Evolutionary conservation across 2,797 vertebrate species (phyloP).

Genomic region (Odontamblyopus rebecca): DNA sequence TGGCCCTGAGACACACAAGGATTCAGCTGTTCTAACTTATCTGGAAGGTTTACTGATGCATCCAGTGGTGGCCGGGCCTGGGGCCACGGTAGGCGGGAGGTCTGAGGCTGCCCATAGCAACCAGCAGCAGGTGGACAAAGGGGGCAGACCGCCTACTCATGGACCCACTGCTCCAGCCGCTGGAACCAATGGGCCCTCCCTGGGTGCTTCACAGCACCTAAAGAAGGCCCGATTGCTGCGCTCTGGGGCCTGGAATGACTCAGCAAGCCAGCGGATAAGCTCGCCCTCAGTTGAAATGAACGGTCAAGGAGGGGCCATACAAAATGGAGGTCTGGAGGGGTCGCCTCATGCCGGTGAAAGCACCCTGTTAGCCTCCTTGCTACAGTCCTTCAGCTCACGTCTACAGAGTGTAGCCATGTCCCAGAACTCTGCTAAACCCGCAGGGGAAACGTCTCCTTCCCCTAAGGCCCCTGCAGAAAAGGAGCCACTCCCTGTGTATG

Average conservation of each 20-base stretch:
- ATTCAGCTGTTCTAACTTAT: conserved; percentile 99
- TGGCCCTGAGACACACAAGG: conserved; percentile 99
- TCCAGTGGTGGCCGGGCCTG: conserved; percentile 94
- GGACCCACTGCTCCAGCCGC: conserved; percentile 78
- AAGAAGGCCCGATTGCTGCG: conserved; percentile 95
- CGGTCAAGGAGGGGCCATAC: conserved; percentile 86
- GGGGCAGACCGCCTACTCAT: conserved; percentile 85
- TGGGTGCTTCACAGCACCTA: conserved; percentile 89
- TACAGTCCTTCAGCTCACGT: conserved; percentile 97
- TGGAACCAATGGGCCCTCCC: conserved; percentile 77
- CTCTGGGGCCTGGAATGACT: conserved; percentile 91
- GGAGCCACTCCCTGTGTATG: conserved; percentile 87
- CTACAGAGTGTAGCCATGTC: conserved; percentile 96
- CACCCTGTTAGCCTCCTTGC: conserved; percentile 94
- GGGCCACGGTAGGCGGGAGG: conserved; percentile 88
- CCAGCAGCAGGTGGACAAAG: conserved; percentile 87
- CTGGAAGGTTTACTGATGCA: conserved; percentile 99
- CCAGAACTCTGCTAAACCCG: conserved; percentile 85
- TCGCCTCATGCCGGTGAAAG: conserved; percentile 91
- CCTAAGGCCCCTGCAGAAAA: conserved; percentile 80
- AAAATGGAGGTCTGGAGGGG: conserved; percentile 86
- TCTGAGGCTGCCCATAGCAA: conserved; percentile 84
- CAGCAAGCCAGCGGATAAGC: conserved; percentile 83
- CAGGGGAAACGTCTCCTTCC: conserved; percentile 71
- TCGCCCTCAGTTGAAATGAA: conserved; percentile 85